phyloP scores from a whole-genome alignment of 2,888 invertebrate species.

The Cosmorhoe ocellata region DNA sequence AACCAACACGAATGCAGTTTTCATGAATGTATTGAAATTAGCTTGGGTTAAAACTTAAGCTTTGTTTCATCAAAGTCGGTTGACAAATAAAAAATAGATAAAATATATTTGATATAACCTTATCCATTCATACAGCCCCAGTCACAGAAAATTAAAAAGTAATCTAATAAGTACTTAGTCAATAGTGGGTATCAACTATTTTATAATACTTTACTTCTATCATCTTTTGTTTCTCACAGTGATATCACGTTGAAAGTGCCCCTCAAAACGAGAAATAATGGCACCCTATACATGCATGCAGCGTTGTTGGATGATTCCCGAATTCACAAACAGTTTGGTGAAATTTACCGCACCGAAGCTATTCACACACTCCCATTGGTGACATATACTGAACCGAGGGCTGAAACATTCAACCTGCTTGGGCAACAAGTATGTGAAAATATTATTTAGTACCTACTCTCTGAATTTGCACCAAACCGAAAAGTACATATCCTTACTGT shows the following conservation, averaged over 20 bases:
- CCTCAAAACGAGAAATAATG: slow-evolving; percentile 89
- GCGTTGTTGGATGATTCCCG: slow-evolving; percentile 81
- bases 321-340: slow-evolving; percentile 79
- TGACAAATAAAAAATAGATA: no score
- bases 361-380: slow-evolving; percentile 87
- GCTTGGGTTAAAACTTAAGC: no score
- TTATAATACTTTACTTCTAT: neutral
- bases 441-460: neutral
- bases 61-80: no score
- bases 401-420: slow-evolving; percentile 88
- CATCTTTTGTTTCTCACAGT: slow-evolving; percentile 64
- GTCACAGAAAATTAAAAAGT: no score
- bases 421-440: slow-evolving; percentile 64
- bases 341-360: slow-evolving; percentile 82
- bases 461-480: no score
- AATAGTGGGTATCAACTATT: no score
- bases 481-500: no score
- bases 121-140: no score
- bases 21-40: no score
- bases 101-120: no score
- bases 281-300: slow-evolving; percentile 90
- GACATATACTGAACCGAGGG: slow-evolving; percentile 88
- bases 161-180: no score
- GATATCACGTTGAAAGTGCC: slow-evolving; percentile 87
- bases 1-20: no score